Percentiles rank a stretch among this genome's conserved stretches.
Conservation (phyloP, 2,113 vertebrate genomes). For the Cephalopterus ornatus region DNA sequence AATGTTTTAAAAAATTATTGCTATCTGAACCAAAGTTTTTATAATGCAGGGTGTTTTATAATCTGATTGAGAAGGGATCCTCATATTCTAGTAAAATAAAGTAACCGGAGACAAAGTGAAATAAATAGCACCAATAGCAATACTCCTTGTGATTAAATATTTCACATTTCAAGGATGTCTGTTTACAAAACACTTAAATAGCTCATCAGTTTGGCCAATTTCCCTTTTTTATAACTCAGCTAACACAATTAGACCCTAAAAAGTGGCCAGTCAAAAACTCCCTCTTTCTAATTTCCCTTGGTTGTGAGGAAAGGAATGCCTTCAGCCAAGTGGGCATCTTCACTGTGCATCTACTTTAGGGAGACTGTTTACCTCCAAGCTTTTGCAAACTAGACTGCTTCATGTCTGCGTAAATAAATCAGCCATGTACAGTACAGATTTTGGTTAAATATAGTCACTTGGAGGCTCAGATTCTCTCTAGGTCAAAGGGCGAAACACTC, state of each 20-base stretch:
- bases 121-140: conserved; percentile 1
- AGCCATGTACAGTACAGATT: background rate
- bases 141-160: conserved; percentile 19
- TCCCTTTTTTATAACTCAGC: too few relatives aligned
- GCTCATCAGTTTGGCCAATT: background rate
- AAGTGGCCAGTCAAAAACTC: too few relatives aligned
- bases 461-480: conserved; percentile 21
- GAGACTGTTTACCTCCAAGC: background rate
- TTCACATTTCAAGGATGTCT: background rate
- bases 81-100: background rate
- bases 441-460: background rate
- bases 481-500: conserved; percentile 80
- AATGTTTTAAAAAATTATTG: background rate
- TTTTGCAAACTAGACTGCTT: background rate
- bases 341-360: background rate
- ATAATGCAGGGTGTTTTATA: background rate
- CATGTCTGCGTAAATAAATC: background rate
- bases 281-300: background rate
- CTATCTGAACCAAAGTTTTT: background rate
- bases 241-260: too few relatives aligned
- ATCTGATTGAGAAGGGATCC: background rate
- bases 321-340: background rate
- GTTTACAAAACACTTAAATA: background rate
- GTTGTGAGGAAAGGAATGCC: background rate
- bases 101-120: background rate